Percentiles rank a stretch among this genome's conserved stretches.
Conservation (phyloP, 2,888 invertebrate species). For the Linnaemya tessellans region DNA sequence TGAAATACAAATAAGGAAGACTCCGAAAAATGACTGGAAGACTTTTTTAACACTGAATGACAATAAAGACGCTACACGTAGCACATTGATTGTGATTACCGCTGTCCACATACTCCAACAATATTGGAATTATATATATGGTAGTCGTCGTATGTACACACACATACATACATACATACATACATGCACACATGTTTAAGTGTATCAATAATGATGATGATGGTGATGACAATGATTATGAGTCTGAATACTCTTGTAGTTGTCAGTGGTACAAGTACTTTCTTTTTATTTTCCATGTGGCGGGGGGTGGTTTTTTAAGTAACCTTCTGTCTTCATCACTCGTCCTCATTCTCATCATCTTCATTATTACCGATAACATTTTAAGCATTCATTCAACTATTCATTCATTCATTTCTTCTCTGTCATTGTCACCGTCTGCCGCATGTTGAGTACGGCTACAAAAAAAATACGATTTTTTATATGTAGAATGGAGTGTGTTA, state of each 20-base stretch:
- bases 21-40: constrained; percentile 63
- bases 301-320: constrained; percentile 56
- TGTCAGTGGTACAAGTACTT: constrained; percentile 17
- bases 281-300: constrained; percentile 7
- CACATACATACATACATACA: not conserved
- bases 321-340: constrained; percentile 48
- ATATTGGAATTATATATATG: constrained; percentile 12
- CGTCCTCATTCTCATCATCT: constrained; percentile 39
- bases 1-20: constrained; percentile 62
- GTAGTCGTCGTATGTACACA: not conserved
- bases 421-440: constrained; percentile 55
- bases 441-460: constrained; percentile 15
- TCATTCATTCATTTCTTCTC: constrained; percentile 29
- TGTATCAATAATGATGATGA: constrained; percentile 27
- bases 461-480: no score
- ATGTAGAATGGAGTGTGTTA: constrained; percentile 41
- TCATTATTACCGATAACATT: constrained; percentile 53
- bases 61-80: constrained; percentile 79
- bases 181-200: constrained; percentile 6
- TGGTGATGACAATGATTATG: constrained; percentile 48
- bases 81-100: constrained; percentile 74
- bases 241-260: constrained; percentile 45
- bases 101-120: constrained; percentile 68
- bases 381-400: constrained; percentile 32
- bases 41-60: constrained; percentile 73